Conservation (phyloP, 2,797 vertebrate species). For the Limnodromus scolopaceus region DNA sequence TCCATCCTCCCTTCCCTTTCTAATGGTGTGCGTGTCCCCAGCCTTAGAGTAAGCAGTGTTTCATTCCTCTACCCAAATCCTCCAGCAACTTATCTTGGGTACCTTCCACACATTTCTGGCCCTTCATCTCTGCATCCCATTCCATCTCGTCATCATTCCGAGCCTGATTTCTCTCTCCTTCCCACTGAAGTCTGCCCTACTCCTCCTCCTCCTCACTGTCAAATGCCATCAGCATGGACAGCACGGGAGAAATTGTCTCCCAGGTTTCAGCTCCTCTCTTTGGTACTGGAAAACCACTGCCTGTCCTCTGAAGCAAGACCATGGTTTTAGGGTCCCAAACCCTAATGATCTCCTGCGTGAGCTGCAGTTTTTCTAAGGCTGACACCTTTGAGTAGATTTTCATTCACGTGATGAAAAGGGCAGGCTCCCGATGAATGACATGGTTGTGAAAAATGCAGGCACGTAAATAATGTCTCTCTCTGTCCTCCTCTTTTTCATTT, state of each 20-base stretch:
- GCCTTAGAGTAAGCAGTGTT: background rate
- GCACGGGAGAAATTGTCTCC: background rate
- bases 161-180: background rate
- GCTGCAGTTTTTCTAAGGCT: background rate
- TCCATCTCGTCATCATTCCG: rapidly evolving
- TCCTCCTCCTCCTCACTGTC: background rate
- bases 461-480: background rate
- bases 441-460: background rate
- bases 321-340: background rate
- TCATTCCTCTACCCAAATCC: background rate
- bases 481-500: background rate
- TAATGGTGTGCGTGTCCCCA: rapidly evolving
- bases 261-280: background rate
- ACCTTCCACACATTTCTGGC: background rate
- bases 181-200: background rate
- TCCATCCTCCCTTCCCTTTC: background rate
- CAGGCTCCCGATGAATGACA: background rate
- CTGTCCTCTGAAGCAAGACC: background rate
- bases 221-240: background rate
- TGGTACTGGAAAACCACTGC: background rate
- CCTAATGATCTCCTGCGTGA: background rate
- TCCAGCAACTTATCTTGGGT: background rate
- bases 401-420: background rate
- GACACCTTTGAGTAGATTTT: background rate
- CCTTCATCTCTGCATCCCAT: background rate